These are phyloP conservation scores for Coreius guichenoti DNA, from an alignment of 2,797 vertebrate species.

Conservation along the genomic window DNA sequence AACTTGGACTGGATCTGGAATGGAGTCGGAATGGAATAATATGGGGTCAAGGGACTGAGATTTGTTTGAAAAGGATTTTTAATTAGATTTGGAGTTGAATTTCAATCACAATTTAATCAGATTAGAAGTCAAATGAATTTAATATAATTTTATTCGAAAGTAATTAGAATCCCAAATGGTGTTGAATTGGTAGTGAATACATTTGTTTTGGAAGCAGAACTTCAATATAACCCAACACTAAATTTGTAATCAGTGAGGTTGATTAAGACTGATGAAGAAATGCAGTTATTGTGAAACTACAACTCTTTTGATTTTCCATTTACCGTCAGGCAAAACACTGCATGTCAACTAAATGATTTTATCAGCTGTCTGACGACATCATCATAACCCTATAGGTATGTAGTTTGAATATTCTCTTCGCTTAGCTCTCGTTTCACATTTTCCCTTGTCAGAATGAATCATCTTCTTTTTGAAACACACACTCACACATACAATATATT, in stretches of 20 bases:
- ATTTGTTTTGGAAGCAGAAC: background rate
- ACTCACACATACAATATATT: too few species aligned
- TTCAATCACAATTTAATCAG: background rate
- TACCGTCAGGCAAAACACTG: background rate
- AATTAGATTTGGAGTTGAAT: background rate
- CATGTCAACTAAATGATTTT: background rate
- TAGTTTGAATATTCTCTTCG: background rate
- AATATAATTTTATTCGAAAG: background rate
- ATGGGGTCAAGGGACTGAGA: background rate
- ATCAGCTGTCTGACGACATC: background rate
- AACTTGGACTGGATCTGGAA: background rate
- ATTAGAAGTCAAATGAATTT: background rate
- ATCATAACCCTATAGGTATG: background rate
- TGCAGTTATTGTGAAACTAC: too few species aligned
- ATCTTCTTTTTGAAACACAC: background rate
- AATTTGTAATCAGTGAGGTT: background rate
- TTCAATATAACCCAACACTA: background rate
- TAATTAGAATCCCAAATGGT: background rate
- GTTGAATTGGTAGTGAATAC: background rate
- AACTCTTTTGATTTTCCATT: background rate
- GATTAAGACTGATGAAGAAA: background rate
- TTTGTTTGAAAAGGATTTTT: background rate
- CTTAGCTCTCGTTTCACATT: background rate
- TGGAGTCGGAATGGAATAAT: background rate
- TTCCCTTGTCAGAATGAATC: background rate